Percentiles rank a stretch among this genome's conserved stretches.
Evolutionary conservation across 2,113 vertebrate species (phyloP).

Genomic region (Ammospiza caudacuta): DNA sequence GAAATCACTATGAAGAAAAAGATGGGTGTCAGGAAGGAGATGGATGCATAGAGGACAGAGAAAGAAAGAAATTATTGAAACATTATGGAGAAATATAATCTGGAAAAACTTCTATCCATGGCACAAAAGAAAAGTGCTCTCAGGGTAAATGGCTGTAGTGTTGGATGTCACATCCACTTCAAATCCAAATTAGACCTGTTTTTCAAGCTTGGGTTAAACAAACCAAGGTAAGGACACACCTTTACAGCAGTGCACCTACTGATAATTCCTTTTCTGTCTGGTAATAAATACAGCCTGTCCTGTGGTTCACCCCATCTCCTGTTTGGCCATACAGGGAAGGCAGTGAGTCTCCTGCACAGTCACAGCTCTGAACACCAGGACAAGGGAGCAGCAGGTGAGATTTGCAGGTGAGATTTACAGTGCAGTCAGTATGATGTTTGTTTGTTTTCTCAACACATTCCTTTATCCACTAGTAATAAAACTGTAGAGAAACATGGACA

Average conservation of each 20-base stretch:
- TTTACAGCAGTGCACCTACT: not conserved
- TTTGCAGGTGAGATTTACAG: not conserved
- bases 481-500: not conserved
- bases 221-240: not conserved
- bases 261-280: not conserved
- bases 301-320: not conserved
- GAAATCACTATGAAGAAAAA: not conserved
- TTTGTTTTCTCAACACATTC: not conserved
- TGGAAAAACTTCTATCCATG: not conserved
- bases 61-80: not conserved
- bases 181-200: not conserved
- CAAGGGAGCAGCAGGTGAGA: not conserved
- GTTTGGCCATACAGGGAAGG: not conserved
- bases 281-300: not conserved
- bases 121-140: not conserved
- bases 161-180: not conserved
- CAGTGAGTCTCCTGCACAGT: not conserved
- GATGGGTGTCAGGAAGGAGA: not conserved
- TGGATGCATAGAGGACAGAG: not conserved
- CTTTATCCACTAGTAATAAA: not conserved
- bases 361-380: not conserved
- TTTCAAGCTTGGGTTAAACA: not conserved
- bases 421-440: not conserved
- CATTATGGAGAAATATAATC: not conserved
- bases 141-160: not conserved